Conservation (phyloP, 2,113 vertebrate genomes). For the Colinus virginianus region DNA sequence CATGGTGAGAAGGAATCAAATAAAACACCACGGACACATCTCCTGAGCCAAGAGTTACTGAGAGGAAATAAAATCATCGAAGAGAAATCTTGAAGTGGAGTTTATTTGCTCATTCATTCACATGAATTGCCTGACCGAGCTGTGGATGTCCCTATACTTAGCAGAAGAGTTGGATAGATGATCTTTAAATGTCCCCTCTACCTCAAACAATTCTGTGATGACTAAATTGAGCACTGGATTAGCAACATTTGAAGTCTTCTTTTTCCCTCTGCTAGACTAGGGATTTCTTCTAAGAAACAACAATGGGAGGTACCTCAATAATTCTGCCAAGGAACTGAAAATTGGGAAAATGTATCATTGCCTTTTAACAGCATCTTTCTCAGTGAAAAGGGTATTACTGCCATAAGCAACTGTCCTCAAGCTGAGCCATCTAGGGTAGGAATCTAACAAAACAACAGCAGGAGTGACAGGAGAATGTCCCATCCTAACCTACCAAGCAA, state of each 20-base stretch:
- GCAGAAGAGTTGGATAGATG: too few species aligned
- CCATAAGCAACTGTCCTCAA: background rate
- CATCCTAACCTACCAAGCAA: background rate
- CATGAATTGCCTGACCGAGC: background rate
- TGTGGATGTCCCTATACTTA: too few species aligned
- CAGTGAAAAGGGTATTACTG: background rate
- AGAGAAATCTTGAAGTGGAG: background rate
- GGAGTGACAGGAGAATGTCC: background rate
- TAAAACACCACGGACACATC: background rate
- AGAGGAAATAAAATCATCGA: background rate
- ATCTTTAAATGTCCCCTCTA: too few species aligned
- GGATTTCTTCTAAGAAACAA: background rate
- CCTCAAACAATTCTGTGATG: background rate
- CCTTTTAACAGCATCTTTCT: background rate
- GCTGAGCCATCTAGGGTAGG: background rate
- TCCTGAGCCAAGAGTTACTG: background rate
- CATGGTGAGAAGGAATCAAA: background rate
- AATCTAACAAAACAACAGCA: background rate
- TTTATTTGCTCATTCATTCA: slow-evolving; percentile 10
- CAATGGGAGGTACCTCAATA: background rate
- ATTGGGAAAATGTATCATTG: background rate
- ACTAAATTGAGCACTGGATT: background rate
- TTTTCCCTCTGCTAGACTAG: background rate
- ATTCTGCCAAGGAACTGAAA: slow-evolving; percentile 6
- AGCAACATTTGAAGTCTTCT: background rate